phyloP scores from a whole-genome alignment of 2,797 vertebrate species.

The Propithecus deckenii region DNA sequence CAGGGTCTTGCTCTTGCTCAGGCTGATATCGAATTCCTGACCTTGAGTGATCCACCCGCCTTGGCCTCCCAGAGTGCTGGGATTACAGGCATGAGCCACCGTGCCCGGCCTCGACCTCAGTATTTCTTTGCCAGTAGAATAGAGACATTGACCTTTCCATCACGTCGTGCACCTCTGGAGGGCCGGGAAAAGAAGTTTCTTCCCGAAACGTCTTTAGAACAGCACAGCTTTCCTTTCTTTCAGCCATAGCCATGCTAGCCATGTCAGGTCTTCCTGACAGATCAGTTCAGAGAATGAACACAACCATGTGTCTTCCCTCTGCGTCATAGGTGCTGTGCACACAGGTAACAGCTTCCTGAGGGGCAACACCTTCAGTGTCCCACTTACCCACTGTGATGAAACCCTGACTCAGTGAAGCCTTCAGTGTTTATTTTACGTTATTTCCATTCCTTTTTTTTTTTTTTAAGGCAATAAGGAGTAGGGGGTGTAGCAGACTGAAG shows the following conservation, averaged over 20 bases:
- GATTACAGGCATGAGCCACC: no score
- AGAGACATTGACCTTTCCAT: not conserved
- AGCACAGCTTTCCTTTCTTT: not conserved
- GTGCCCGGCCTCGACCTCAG: not conserved
- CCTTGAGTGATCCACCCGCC: no score
- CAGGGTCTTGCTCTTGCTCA: no score
- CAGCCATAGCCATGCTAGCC: rapidly evolving
- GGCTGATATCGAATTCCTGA: no score
- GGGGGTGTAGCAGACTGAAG: not conserved
- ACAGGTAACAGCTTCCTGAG: not conserved
- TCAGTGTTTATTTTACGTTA: no score
- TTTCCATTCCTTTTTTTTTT: not conserved
- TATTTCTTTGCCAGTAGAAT: not conserved
- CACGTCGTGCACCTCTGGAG: rapidly evolving
- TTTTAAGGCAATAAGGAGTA: not conserved
- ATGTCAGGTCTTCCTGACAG: not conserved
- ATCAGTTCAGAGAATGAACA: not conserved
- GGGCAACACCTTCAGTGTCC: not conserved
- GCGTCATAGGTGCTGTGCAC: rapidly evolving
- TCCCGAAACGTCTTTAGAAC: not conserved
- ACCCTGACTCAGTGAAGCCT: not conserved
- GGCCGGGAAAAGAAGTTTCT: not conserved
- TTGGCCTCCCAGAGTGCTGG: no score
- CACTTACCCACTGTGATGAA: no score
- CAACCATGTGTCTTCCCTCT: not conserved